phyloP scores from a whole-genome alignment of 1,140 invertebrate genomes.

The Caenorhabditis inopinata region DNA sequence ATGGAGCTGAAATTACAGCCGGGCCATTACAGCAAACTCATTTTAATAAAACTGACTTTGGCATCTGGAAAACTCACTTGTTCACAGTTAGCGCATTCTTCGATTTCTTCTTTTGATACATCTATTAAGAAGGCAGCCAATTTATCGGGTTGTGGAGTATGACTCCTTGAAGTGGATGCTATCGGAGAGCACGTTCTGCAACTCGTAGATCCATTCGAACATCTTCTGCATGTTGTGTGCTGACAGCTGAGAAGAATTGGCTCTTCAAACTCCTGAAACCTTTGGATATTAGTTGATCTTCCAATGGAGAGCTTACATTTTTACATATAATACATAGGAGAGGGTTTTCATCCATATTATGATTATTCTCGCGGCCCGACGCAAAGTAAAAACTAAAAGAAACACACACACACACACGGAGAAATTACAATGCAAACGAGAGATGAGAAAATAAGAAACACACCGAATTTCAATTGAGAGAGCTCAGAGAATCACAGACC shows the following conservation, averaged over 20 bases:
- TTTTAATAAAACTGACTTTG: too few species aligned
- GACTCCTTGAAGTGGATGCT: conserved; percentile 6
- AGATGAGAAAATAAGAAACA: not conserved
- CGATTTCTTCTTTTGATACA: conserved; percentile 56
- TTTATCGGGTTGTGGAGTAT: conserved; percentile 47
- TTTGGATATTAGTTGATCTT: not conserved
- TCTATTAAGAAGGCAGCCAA: conserved; percentile 59
- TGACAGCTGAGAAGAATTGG: not conserved
- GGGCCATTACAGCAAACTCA: too few species aligned
- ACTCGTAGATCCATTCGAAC: not conserved
- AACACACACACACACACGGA: not conserved
- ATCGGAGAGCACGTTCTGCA: not conserved
- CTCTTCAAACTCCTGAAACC: not conserved
- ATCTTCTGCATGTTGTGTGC: not conserved
- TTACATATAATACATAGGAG: conserved; percentile 1
- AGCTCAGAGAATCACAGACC: not conserved
- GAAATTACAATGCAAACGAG: not conserved
- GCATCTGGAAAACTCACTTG: conserved; percentile 50
- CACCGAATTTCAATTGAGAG: not conserved
- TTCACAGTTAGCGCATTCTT: conserved; percentile 65
- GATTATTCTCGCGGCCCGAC: not conserved
- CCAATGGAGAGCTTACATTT: not conserved
- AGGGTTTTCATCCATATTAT: conserved; percentile 18
- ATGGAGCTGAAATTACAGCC: too few species aligned
- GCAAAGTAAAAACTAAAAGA: not conserved